Evolutionary conservation across 2,888 invertebrate species (phyloP), one percentile per base, ranked within the genome.

Genomic region (Mesorhabditis spiculigera): DNA sequence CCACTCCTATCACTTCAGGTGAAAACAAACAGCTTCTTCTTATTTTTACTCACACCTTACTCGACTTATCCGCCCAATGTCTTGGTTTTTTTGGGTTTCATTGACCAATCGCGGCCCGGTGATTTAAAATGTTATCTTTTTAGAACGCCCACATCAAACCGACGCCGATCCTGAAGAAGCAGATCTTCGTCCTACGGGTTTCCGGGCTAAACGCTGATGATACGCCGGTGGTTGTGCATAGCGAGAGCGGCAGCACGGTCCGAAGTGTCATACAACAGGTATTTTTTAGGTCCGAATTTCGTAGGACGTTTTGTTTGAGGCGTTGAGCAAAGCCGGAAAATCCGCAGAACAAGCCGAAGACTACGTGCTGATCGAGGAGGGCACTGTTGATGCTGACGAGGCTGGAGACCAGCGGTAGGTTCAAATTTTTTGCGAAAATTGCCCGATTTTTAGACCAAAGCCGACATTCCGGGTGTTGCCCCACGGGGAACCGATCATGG

Each of bases 171-270:
- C 85, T 90, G 28, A 90, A 93, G 80, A 87, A 93, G 67, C 90
- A 93, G 81, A 93, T 94, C 89, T 94, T 94, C 88, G 93, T 95
- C 88, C 89, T 95, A 2, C 92, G 92, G 86, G 93, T 95, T 1
- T 92, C 93, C 84, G 93, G 94, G 6, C 93, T 94, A 28, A 86
- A 86, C 28, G 90, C 92, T 3, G 92, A 93, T 73, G 94, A 95
- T 85, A 92, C 93, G 0, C 93, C 93, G 84, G 93, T 93, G 72
- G 87, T 95, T 68, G 84, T 85, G 41, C 83, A 85, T 86, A 93
- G 94, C 5, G 94, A 94, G 0, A 93, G 93, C 83, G 93, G 94
- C 76, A 93, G 93, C 63, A 92, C 93, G 0, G 93, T 93, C 0
- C 91, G 91, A 80, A 93, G 94, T 86, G 93, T 93, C 45, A 90